phyloP scores from a whole-genome alignment of 2,113 vertebrate species.

The Macrotus californicus region DNA sequence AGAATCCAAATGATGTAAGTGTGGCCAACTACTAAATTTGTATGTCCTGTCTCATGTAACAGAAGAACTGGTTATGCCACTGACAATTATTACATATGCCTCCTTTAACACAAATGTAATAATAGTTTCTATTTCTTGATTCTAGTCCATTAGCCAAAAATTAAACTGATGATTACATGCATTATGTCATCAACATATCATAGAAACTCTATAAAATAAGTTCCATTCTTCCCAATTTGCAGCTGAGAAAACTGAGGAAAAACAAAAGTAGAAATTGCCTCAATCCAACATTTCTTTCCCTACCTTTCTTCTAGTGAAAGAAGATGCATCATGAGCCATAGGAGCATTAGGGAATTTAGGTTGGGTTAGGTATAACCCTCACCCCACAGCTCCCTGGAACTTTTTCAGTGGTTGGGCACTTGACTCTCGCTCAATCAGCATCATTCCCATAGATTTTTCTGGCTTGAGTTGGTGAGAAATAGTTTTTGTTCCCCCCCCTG shows the following conservation, averaged over 20 bases:
- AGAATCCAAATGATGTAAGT: neutral
- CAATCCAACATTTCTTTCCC: neutral
- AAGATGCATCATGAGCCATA: neutral
- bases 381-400: neutral
- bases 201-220: neutral
- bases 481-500: neutral
- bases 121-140: neutral
- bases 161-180: neutral
- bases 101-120: neutral
- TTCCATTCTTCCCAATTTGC: neutral
- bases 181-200: neutral
- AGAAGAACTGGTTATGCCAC: neutral
- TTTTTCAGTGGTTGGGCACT: neutral
- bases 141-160: neutral
- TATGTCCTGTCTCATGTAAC: neutral
- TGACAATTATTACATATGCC: neutral
- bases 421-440: neutral
- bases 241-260: neutral
- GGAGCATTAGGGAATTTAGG: neutral
- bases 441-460: neutral
- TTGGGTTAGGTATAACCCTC: rapidly evolving
- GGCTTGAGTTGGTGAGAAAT: neutral
- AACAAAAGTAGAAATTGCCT: neutral
- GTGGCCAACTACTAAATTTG: neutral
- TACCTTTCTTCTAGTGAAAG: neutral